A percentile compares a stretch with the other conserved stretches of the same genome.
Evolutionary conservation across 2,888 invertebrate genomes (phyloP).

Genomic region (Fragum fragum): DNA sequence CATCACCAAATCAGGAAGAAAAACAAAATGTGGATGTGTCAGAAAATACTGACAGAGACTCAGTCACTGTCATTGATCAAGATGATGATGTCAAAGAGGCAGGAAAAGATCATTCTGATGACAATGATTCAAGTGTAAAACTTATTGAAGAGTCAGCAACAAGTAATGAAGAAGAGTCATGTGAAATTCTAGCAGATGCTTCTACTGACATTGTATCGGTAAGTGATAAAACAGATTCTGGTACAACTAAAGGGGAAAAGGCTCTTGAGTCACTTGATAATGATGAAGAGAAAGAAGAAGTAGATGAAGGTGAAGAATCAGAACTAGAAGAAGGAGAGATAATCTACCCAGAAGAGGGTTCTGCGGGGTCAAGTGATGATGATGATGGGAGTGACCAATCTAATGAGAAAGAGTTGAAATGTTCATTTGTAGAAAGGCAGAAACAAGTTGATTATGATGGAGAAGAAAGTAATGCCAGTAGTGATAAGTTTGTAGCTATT

Average conservation of each 20-base stretch:
- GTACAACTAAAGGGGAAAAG: neutral
- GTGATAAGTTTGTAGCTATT: neutral
- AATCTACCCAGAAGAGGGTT: neutral
- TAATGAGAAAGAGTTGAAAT: neutral
- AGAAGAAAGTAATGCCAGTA: neutral
- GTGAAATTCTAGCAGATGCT: neutral
- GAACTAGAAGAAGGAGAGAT: constrained; percentile 21
- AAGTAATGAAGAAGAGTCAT: neutral
- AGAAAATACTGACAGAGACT: neutral
- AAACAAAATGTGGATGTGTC: neutral
- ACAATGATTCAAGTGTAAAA: neutral
- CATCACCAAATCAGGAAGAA: neutral
- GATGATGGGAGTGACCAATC: neutral
- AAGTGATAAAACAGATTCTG: neutral
- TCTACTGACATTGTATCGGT: neutral
- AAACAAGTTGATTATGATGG: neutral
- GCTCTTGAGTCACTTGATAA: neutral
- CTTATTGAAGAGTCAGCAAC: neutral
- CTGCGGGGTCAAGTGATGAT: neutral
- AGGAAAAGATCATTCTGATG: neutral
- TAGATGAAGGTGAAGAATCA: neutral
- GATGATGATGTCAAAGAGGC: neutral
- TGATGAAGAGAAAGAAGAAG: neutral
- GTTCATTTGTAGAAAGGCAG: neutral
- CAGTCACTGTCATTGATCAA: neutral